Percentiles rank a stretch among this genome's conserved stretches.
phyloP scores from a whole-genome alignment of 2,888 invertebrate species.

The Epistrophella euchroma region DNA sequence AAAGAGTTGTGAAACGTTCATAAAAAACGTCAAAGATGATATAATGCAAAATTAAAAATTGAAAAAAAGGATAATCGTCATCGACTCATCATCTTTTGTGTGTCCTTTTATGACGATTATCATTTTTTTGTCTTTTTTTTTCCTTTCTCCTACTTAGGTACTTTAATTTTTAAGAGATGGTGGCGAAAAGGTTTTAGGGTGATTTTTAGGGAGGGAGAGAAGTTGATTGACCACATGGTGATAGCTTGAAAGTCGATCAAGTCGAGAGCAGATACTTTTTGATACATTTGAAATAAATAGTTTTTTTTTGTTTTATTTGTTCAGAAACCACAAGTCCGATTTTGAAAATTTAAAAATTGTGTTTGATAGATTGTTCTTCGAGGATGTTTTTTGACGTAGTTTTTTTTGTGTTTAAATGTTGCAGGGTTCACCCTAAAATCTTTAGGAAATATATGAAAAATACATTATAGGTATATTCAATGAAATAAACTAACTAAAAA shows the following conservation, averaged over 20 bases:
- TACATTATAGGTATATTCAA: too few relatives aligned
- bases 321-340: too few relatives aligned
- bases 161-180: constrained; percentile 54
- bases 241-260: constrained; percentile 40
- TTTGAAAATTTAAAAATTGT: too few relatives aligned
- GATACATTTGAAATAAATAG: background rate
- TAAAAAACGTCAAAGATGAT: constrained; percentile 60
- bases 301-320: background rate
- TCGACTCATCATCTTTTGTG: constrained; percentile 38
- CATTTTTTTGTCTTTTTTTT: constrained; percentile 19
- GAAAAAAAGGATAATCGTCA: constrained; percentile 56
- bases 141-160: constrained; percentile 44
- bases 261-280: constrained; percentile 6
- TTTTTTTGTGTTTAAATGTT: too few relatives aligned
- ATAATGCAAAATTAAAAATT: constrained; percentile 34
- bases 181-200: constrained; percentile 37
- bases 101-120: constrained; percentile 46
- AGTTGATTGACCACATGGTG: constrained; percentile 21
- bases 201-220: background rate
- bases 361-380: too few relatives aligned
- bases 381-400: too few relatives aligned
- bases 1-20: background rate
- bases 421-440: too few relatives aligned
- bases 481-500: too few relatives aligned
- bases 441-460: too few relatives aligned